Percentiles rank a stretch among this genome's conserved stretches.
phyloP scores from a whole-genome alignment of 2,797 vertebrate genomes.

The Semotilus atromaculatus region DNA sequence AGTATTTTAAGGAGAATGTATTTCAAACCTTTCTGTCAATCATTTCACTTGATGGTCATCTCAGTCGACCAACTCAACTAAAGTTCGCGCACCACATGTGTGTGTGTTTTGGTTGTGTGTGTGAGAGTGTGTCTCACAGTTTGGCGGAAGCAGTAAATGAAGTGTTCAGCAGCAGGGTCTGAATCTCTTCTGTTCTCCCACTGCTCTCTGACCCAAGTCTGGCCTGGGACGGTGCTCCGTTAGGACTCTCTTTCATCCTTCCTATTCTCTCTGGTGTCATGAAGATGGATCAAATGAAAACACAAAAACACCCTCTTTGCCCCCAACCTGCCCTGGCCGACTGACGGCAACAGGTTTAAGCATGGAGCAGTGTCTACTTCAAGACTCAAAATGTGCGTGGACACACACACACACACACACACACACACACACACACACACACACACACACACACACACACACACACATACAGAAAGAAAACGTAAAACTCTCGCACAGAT shows the following conservation, averaged over 20 bases:
- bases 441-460: slow-evolving; percentile 44
- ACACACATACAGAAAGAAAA: slow-evolving; percentile 61
- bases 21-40: background rate
- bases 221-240: slow-evolving; percentile 48
- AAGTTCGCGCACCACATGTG: slow-evolving; percentile 14
- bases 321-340: slow-evolving; percentile 54
- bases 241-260: slow-evolving; percentile 54
- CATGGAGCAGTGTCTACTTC: slow-evolving; percentile 39
- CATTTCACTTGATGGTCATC: slow-evolving; percentile 10
- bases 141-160: slow-evolving; percentile 51
- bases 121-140: slow-evolving; percentile 15
- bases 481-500: slow-evolving; percentile 76
- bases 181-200: slow-evolving; percentile 65
- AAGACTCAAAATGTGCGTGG: slow-evolving; percentile 38
- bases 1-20: background rate
- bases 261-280: slow-evolving; percentile 74
- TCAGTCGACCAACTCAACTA: slow-evolving; percentile 17
- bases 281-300: slow-evolving; percentile 80
- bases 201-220: slow-evolving; percentile 67
- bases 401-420: slow-evolving; percentile 22
- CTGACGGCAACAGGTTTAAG: slow-evolving; percentile 66
- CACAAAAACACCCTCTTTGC: slow-evolving; percentile 61
- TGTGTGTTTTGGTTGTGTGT: slow-evolving; percentile 27
- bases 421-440: slow-evolving; percentile 55
- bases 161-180: slow-evolving; percentile 71